These are phyloP conservation scores for Brassicogethes aeneus DNA, from an alignment of 2,888 invertebrate species.

Conservation along the genomic window DNA sequence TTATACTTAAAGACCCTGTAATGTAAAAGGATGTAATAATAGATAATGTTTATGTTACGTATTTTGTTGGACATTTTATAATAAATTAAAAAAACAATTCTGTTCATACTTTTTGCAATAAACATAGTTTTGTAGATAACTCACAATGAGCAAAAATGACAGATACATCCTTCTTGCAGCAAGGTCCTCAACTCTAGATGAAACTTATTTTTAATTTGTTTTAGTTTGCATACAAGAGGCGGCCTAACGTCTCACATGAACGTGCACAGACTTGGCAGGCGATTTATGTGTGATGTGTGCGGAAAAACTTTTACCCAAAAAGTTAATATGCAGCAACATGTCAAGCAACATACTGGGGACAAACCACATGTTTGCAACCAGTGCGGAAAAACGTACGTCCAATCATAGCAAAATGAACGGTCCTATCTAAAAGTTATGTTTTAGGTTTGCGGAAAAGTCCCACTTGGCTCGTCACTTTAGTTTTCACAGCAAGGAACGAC, in stretches of 20 bases:
- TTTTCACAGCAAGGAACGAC: conserved; percentile 38
- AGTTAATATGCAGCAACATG: conserved; percentile 42
- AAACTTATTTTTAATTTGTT: neutral
- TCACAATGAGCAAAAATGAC: too few species aligned
- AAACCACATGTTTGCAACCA: conserved; percentile 44
- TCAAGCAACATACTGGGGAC: conserved; percentile 42
- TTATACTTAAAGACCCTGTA: too few species aligned
- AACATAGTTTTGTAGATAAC: too few species aligned
- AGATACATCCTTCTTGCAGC: too few species aligned
- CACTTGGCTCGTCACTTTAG: conserved; percentile 39
- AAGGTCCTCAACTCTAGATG: too few species aligned
- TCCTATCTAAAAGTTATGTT: conserved; percentile 1
- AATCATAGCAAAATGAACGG: neutral
- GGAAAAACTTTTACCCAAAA: conserved; percentile 47
- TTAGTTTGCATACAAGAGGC: conserved; percentile 38
- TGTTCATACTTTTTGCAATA: too few species aligned
- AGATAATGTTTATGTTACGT: too few species aligned
- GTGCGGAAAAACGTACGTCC: conserved; percentile 40
- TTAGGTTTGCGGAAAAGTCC: conserved; percentile 40
- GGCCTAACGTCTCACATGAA: conserved; percentile 42
- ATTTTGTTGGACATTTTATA: too few species aligned
- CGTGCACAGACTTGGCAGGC: conserved; percentile 37
- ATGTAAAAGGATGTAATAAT: too few species aligned
- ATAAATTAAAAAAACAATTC: too few species aligned
- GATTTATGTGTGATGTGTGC: conserved; percentile 50